Evolutionary conservation across 2,888 invertebrate genomes (phyloP), one percentile per base, ranked within the genome.

Genomic region (Dichetophora obliterata): DNA sequence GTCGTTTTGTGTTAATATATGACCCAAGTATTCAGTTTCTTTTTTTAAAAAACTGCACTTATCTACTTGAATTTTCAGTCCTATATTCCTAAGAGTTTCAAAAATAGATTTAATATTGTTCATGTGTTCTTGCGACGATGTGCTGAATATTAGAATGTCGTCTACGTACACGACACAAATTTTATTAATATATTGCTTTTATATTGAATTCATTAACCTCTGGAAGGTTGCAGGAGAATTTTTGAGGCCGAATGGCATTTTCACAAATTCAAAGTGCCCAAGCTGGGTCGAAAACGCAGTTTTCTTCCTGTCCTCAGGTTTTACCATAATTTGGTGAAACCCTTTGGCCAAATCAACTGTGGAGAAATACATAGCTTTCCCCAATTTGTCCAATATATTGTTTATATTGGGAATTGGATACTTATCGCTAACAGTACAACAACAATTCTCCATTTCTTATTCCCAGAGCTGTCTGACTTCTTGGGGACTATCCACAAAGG

Each of bases 41-140:
- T 82, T 82, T 31, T 75, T 68, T 19, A 85, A 76, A 75, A 85
- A 85, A 73, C 83, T 78, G 22, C 77, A 79, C 9, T 73, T 79
- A 43, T 79, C 31, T 34, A 76, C 57, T 37, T 77, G 75, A 57
- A 78, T 76, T 31, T 77, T 78, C 0, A 79, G 52, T 27, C 75
- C 74, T 0, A 61, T 72, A 14, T 68, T n/a, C 5, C 59, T 63
- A 24, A 78, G 43, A 61, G 31, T 75, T 2, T 43, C 59, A 48
- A 74, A 74, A 22, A 70, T 27, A 5, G n/a, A 19, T 5, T 24
- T 52, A 50, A 27, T 24, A n/a, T 5, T 34, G 5, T 43, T n/a
- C 48, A 54, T 54, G 27, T 75, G 65, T 14, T 54, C 74, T 31
- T 50, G 16, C 52, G 50, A 19, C 4, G 74, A 66, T 37, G 74